phyloP scores from a whole-genome alignment of 2,888 invertebrate genomes.

The Diloba caeruleocephala region DNA sequence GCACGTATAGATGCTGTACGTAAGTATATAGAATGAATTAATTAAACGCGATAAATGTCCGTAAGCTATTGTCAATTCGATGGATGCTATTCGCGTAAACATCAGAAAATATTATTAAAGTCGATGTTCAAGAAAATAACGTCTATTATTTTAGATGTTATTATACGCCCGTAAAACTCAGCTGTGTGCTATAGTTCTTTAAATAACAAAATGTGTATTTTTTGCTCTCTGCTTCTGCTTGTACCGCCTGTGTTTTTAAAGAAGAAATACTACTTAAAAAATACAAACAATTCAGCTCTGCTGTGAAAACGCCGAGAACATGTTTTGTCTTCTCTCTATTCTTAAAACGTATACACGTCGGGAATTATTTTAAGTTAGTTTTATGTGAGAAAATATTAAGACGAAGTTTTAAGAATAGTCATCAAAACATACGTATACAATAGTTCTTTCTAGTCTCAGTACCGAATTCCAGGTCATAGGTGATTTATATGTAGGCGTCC shows the following conservation, averaged over 20 bases:
- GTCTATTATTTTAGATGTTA: too few relatives aligned
- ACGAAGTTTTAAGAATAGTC: constrained; percentile 25
- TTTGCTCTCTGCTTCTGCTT: too few relatives aligned
- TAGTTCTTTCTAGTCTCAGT: constrained; percentile 22
- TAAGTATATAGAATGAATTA: too few relatives aligned
- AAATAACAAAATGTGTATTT: constrained; percentile 1
- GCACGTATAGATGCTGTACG: too few relatives aligned
- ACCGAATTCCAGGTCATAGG: constrained; percentile 26
- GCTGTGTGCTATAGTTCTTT: neutral
- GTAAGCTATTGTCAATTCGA: too few relatives aligned
- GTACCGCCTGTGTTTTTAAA: constrained; percentile 18
- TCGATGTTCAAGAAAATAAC: neutral
- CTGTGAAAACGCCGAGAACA: constrained; percentile 35
- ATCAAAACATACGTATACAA: constrained; percentile 30
- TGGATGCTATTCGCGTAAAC: too few relatives aligned
- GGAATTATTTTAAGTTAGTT: constrained; percentile 38
- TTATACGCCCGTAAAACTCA: neutral
- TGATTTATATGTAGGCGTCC: constrained; percentile 52
- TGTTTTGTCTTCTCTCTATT: constrained; percentile 48
- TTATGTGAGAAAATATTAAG: constrained; percentile 30
- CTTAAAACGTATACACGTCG: constrained; percentile 32
- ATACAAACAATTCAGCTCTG: constrained; percentile 18
- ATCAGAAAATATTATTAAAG: too few relatives aligned
- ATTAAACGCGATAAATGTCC: too few relatives aligned
- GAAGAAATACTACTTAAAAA: constrained; percentile 25